phyloP scores from a whole-genome alignment of 2,797 vertebrate species.

The Alcedo atthis region DNA sequence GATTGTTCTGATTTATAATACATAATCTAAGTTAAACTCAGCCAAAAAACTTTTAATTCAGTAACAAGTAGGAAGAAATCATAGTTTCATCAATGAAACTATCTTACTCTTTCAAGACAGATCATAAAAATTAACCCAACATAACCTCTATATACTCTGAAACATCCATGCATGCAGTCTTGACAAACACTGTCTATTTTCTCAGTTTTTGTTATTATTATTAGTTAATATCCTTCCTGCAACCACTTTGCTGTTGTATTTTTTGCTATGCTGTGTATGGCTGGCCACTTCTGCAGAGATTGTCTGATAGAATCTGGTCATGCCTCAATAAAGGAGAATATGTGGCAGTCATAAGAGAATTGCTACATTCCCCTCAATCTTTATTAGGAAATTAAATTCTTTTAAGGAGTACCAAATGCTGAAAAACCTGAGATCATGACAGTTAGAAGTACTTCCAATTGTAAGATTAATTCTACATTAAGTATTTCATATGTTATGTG shows the following conservation, averaged over 20 bases:
- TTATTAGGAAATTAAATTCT: not conserved
- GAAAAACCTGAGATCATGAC: not conserved
- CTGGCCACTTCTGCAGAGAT: not conserved
- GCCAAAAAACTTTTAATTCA: not conserved
- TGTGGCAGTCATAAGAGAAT: not conserved
- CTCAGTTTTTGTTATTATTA: not conserved
- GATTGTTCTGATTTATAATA: not conserved
- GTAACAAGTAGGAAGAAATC: not conserved
- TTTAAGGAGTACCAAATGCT: not conserved
- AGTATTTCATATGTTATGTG: not conserved
- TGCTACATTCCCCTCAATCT: not conserved
- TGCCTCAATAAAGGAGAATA: not conserved
- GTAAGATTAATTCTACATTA: not conserved
- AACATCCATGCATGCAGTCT: fast-evolving
- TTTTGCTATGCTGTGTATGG: not conserved
- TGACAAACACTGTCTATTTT: not conserved
- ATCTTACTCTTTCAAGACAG: not conserved
- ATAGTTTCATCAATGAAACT: not conserved
- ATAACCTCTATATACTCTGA: not conserved
- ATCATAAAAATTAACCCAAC: not conserved
- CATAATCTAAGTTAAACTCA: not conserved
- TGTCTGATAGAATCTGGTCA: not conserved
- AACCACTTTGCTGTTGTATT: not conserved
- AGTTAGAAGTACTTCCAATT: not conserved
- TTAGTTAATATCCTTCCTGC: not conserved